phyloP scores from a whole-genome alignment of 2,797 vertebrate genomes.

The Onychomys leucogaster region DNA sequence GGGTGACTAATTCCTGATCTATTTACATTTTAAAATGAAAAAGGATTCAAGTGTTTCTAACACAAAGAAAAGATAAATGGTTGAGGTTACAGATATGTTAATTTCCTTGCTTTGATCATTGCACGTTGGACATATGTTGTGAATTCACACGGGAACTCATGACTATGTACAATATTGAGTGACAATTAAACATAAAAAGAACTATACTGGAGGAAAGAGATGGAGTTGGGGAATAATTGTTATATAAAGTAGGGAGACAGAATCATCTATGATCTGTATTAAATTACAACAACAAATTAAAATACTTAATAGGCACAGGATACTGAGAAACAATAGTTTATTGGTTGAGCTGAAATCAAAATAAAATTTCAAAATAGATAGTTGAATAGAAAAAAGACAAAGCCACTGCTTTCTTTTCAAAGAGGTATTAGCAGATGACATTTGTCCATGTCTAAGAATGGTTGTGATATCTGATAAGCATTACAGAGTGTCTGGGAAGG shows the following conservation, averaged over 20 bases:
- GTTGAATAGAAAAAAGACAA: not conserved
- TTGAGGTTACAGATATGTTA: not conserved
- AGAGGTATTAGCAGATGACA: not conserved
- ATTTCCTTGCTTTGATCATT: not conserved
- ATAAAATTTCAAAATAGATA: constrained; percentile 34
- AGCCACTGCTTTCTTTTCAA: not conserved
- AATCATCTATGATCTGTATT: not conserved
- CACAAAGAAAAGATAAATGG: not conserved
- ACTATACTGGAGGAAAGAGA: not conserved
- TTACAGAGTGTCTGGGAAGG: not conserved
- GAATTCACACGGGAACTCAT: not conserved
- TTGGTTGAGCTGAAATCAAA: constrained; percentile 34
- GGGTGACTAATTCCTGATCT: not conserved
- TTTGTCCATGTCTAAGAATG: not conserved
- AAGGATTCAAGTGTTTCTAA: not conserved
- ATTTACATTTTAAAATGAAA: not conserved
- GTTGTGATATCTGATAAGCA: not conserved
- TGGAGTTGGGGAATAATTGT: not conserved
- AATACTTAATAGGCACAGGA: constrained; percentile 46
- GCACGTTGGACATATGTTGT: not conserved
- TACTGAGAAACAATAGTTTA: constrained; percentile 5
- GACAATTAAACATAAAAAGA: not conserved
- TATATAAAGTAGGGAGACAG: not conserved
- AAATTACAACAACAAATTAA: constrained; percentile 55
- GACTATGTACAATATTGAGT: not conserved